A percentile compares a stretch with the other conserved stretches of the same genome.
Conservation (phyloP, 2,888 invertebrate genomes). For the Alloplasta piceator region DNA sequence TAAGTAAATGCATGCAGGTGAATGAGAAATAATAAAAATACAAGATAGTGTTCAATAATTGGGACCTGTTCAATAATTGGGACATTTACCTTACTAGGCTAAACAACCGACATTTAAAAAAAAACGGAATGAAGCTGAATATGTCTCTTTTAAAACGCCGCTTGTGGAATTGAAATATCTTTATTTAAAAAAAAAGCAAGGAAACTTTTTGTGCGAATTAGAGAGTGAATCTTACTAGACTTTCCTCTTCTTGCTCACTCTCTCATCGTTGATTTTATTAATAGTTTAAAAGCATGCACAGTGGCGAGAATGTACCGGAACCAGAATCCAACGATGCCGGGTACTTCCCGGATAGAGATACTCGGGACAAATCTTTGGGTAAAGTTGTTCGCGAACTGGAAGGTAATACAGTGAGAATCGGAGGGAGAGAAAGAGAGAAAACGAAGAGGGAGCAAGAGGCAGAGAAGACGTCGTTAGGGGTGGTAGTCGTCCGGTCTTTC, state of each 20-base stretch:
- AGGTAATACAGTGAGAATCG: slow-evolving; percentile 9
- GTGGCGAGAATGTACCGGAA: background rate
- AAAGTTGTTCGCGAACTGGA: slow-evolving; percentile 49
- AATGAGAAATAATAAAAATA: no score
- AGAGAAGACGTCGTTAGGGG: background rate
- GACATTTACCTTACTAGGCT: no score
- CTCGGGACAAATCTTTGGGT: slow-evolving; percentile 39
- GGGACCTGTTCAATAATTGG: no score
- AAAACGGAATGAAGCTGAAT: no score
- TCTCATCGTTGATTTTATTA: slow-evolving; percentile 31
- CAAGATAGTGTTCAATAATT: no score
- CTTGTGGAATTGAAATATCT: no score
- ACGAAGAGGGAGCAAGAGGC: background rate
- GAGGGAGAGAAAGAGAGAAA: slow-evolving; percentile 5
- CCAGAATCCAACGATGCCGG: slow-evolving; percentile 11
- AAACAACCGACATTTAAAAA: no score
- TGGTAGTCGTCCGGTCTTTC: background rate
- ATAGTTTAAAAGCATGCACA: slow-evolving; percentile 38
- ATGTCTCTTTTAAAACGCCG: no score
- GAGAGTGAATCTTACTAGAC: background rate
- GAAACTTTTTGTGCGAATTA: no score
- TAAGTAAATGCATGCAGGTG: no score
- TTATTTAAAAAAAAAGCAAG: no score
- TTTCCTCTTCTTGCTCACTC: background rate
- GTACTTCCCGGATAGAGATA: slow-evolving; percentile 8